Percentiles rank a stretch among this genome's conserved stretches.
Evolutionary conservation across 2,113 vertebrate species (phyloP).

Genomic region (Turnix velox): DNA sequence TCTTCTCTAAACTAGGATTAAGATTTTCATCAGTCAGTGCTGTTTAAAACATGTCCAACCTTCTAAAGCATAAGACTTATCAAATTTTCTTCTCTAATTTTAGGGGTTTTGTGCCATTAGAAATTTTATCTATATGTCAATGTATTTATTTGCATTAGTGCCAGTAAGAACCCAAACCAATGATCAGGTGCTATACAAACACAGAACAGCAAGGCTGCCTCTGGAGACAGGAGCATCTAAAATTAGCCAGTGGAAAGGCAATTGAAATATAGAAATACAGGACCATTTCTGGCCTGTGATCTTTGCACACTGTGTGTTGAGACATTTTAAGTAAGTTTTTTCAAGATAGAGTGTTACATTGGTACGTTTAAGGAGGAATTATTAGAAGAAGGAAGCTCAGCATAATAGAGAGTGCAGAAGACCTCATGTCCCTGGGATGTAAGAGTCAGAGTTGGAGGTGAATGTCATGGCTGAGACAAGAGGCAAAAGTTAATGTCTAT

Average conservation of each 20-base stretch:
- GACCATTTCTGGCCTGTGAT: neutral
- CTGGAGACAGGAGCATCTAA: neutral
- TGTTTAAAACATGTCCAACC: neutral
- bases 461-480: neutral
- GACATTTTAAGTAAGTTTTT: neutral
- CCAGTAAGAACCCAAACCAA: neutral
- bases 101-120: neutral
- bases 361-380: neutral
- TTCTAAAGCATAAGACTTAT: neutral
- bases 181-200: neutral
- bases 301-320: neutral
- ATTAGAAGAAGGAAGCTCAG: neutral
- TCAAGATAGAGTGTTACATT: neutral
- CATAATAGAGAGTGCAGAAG: rapidly evolving
- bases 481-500: neutral
- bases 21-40: neutral
- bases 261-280: neutral
- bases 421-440: neutral
- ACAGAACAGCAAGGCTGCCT: neutral
- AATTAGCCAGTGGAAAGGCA: neutral
- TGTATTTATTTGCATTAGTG: neutral
- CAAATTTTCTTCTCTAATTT: neutral
- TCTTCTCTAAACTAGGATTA: neutral
- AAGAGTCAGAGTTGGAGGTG: neutral
- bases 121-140: neutral